phyloP scores from a whole-genome alignment of 1,140 invertebrate species.

The Venturia canescens region DNA sequence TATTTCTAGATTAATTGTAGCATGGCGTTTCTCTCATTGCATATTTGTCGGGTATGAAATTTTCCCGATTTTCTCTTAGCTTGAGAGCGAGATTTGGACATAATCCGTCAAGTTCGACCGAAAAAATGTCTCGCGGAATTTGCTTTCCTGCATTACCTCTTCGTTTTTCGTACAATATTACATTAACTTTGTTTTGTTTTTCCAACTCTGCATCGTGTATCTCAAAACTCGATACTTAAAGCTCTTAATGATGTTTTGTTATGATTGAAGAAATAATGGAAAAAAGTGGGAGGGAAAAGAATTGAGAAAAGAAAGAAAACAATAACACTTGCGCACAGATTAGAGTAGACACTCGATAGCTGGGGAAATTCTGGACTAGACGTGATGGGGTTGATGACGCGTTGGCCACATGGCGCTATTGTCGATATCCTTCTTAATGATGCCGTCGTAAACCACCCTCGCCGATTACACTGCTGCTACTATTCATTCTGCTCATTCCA shows the following conservation, averaged over 20 bases:
- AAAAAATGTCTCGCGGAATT: not conserved
- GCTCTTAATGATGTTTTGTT: conserved; percentile 71
- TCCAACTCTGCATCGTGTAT: conserved; percentile 57
- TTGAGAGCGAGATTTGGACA: not conserved
- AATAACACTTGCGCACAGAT: conserved; percentile 68
- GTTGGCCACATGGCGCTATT: conserved; percentile 59
- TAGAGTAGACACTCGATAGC: conserved; percentile 59
- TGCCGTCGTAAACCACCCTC: not conserved
- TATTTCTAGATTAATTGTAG: conserved; percentile 15
- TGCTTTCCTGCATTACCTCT: conserved; percentile 11
- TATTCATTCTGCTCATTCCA: conserved; percentile 45
- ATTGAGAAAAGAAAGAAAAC: conserved; percentile 4
- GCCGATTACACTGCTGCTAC: not conserved
- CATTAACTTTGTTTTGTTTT: not conserved
- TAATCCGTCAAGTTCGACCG: not conserved
- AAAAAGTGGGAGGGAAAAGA: conserved; percentile 3
- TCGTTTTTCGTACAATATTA: too few species aligned
- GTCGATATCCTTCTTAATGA: conserved; percentile 17
- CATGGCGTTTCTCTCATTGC: not conserved
- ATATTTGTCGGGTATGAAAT: not conserved
- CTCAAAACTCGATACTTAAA: conserved; percentile 71
- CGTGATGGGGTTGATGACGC: conserved; percentile 74
- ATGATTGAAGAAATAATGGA: conserved; percentile 20
- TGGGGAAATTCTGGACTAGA: conserved; percentile 73
- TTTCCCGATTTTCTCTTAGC: not conserved